These are phyloP conservation scores for Lophotriccus pileatus DNA, from an alignment of 2,797 vertebrate species.

Conservation along the genomic window DNA sequence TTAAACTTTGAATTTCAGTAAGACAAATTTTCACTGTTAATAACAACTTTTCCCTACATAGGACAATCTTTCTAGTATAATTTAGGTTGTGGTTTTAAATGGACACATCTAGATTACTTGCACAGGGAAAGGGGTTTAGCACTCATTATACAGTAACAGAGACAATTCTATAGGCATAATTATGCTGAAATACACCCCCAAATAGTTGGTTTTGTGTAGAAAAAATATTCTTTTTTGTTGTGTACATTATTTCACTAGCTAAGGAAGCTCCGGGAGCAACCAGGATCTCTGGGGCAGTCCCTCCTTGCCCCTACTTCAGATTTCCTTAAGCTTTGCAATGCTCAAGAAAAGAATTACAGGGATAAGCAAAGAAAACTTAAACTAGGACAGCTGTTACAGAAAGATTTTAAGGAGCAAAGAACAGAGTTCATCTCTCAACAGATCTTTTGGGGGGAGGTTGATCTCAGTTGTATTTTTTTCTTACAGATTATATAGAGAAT, in stretches of 20 bases:
- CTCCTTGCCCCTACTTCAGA: neutral
- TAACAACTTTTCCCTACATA: neutral
- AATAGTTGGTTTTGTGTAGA: neutral
- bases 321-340: neutral
- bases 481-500: neutral
- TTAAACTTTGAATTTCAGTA: neutral
- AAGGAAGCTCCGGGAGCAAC: neutral
- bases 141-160: neutral
- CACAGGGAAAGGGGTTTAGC: neutral
- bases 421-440: neutral
- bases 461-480: neutral
- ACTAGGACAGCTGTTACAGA: neutral
- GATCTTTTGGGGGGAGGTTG: neutral
- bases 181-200: neutral
- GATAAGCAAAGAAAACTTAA: constrained; percentile 1
- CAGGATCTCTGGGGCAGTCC: neutral
- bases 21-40: neutral
- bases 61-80: neutral
- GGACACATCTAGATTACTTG: neutral
- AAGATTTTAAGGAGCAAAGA: neutral
- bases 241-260: neutral
- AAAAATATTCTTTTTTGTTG: neutral
- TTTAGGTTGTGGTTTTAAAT: neutral
- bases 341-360: constrained; percentile 19
- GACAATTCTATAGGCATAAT: neutral